A percentile compares a stretch with the other conserved stretches of the same genome.
These are phyloP conservation scores for Patiria pectinifera DNA, from an alignment of 53 echinoderm and acorn worm genomes.

Conservation along the genomic window DNA sequence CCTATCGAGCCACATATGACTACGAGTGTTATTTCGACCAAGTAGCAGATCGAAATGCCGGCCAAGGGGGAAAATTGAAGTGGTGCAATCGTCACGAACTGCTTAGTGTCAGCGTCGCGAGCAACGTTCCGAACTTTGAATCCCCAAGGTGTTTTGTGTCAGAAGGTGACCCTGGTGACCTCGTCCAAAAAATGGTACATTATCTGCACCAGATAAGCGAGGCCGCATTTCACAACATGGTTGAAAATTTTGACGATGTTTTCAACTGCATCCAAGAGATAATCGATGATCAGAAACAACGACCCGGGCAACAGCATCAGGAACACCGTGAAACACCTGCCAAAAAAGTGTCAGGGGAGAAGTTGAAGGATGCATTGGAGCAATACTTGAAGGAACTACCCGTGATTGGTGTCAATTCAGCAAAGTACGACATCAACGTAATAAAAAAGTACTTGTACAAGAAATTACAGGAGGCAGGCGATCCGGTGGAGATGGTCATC, in stretches of 20 bases:
- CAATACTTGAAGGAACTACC: conserved; percentile 47
- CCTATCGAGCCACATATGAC: too few relatives aligned
- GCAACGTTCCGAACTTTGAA: conserved; percentile 42
- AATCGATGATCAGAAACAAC: background rate
- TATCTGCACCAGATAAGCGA: conserved; percentile 41
- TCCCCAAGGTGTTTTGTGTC: conserved; percentile 14
- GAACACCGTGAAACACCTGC: background rate
- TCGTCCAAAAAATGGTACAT: conserved; percentile 30
- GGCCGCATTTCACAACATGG: background rate
- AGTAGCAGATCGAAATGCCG: background rate
- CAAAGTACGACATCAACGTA: conserved; percentile 47
- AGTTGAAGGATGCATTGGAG: background rate
- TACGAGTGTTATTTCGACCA: conserved; percentile 44
- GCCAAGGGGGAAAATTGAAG: background rate
- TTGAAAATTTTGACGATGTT: background rate
- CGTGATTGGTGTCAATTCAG: conserved; percentile 51
- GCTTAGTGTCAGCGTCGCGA: too few relatives aligned
- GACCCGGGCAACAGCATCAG: background rate
- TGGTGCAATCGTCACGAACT: too few relatives aligned
- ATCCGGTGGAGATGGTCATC: conserved; percentile 25
- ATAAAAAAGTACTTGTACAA: conserved; percentile 39
- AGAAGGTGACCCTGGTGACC: too few relatives aligned
- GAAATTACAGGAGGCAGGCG: background rate
- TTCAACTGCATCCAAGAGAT: background rate
- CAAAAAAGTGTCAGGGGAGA: background rate